Base-by-base conservation (phyloP, 2,797 vertebrate genomes). In the Pristis pectinata region DNA sequence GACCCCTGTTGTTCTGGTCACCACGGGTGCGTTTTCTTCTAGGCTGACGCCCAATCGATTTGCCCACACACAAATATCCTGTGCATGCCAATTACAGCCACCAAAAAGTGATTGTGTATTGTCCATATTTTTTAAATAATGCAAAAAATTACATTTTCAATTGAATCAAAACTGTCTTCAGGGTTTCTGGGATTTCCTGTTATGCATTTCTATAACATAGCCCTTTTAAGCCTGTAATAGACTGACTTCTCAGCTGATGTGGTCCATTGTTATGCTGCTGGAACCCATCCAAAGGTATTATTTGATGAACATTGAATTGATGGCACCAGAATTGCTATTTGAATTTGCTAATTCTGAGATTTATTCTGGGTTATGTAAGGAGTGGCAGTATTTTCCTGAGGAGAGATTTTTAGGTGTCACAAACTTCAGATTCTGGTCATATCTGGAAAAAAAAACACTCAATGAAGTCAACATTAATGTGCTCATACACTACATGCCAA, bases 181-280 rank as follows among this genome's bases (percentile, higher is more conserved):
- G 41, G 41, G 64, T 72, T 59, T 72, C 17, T 72, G 91, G 91
- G 67, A 93, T 93, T 93, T 93, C 91, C 67, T 74, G 70, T 93
- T 93, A 34, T 34, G 70, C 91, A 53, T 41, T 93, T 93, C 91
- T 49, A 27, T 15, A 9, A 93, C 37, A 93, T 30, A 44, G 15
- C 5, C 41, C 91, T 24, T 49, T 72, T 30, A 49, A 53, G 7
- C 30, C 67, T 49, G 11, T 17, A 93, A 74, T 30, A 4, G 92
- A 94, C 27, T 93, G 92, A 72, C 64, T 93, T 72, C 44, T 74
- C 70, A n/a, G 44, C 44, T 53, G 59, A 91, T 91, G 15, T 91
- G 59, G 5, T 27, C 37, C 44, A 30, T 74, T 94, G 67, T 94
- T 94, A 94, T 49, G 24, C 30, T 49, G 30, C 41, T 94, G 91